Percentiles rank a stretch among this genome's conserved stretches.
phyloP scores from a whole-genome alignment of 1,140 invertebrate species.

The Drosophila lini region DNA sequence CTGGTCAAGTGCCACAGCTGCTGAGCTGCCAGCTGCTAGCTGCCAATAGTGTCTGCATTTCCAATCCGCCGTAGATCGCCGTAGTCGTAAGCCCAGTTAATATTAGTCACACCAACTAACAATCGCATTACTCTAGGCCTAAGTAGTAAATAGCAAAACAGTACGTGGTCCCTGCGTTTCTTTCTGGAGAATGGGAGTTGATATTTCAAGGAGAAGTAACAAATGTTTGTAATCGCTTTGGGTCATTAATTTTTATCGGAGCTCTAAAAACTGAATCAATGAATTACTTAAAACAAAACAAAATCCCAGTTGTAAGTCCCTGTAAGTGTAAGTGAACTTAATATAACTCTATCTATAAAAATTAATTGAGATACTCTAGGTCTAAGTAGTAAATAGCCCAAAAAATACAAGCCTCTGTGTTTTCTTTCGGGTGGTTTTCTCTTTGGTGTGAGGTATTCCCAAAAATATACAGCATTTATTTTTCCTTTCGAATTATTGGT shows the following conservation, averaged over 20 bases:
- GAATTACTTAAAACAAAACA: neutral
- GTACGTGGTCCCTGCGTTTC: conserved; percentile 1
- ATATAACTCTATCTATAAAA: conserved; percentile 39
- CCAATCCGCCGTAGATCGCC: neutral
- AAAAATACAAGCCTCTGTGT: neutral
- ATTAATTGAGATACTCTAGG: conserved; percentile 38
- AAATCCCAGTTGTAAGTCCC: conserved; percentile 1
- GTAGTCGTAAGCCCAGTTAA: conserved; percentile 57
- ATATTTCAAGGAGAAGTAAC: neutral
- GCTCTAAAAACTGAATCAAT: neutral
- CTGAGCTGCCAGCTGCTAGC: conserved; percentile 36
- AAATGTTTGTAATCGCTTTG: neutral
- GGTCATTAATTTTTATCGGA: neutral
- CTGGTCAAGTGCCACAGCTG: conserved; percentile 94
- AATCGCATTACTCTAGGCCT: conserved; percentile 47
- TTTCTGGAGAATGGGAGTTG: neutral
- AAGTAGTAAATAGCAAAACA: conserved; percentile 64
- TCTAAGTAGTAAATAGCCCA: conserved; percentile 67
- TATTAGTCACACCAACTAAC: conserved; percentile 49
- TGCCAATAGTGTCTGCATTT: conserved; percentile 13
- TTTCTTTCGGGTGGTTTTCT: conserved; percentile 6
- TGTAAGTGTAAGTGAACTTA: conserved; percentile 45
- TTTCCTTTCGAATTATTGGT: neutral
- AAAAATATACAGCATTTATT: neutral
- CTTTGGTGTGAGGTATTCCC: neutral